Evolutionary conservation across 2,888 invertebrate genomes (phyloP), one percentile per base, ranked within the genome.

Genomic region (Mesorhabditis sp.): DNA sequence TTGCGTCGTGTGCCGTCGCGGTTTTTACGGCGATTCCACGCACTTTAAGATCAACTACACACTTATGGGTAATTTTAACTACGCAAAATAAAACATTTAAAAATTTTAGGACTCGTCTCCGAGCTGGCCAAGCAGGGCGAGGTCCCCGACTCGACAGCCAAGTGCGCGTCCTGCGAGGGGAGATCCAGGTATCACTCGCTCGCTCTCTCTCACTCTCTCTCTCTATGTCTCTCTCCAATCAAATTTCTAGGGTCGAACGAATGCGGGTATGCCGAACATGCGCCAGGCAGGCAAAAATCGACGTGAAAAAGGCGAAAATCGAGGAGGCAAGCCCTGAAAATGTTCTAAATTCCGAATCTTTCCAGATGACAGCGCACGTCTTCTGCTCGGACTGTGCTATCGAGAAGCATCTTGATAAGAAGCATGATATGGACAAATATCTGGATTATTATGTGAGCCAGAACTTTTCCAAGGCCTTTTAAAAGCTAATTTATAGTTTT

Each of bases 371-470:
- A 2, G 58, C 58, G 10, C n/a, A 50, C 2, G 58, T 50, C 10
- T 50, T 50, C 58, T 50, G 58, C 58, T 50, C 58, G 58, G 58
- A 50, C n/a, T 50, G 58, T n/a, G 58, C 58, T n/a, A 50, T 50
- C 58, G 58, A 50, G 58, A 50, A 50, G 58, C 58, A 50, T n/a
- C 58, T 50, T n/a, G 58, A 50, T 2, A 10, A 50, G 58, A 50
- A 50, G n/a, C 58, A 50, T n/a, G 58, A 50, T 13, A 50, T 50
- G 58, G 58, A 50, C 58, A 50, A 50, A 2, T 50, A 50, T n/a
- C 2, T 50, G 58, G n/a, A 50, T 2, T 50, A 50, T 50, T 50
- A 50, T 50, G 58, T 50, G 58, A 50, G 58, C 10, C n/a, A 50
- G n/a, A n/a, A n/a, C n/a, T n/a, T n/a, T n/a, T n/a, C n/a, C n/a